Evolutionary conservation across 2,888 invertebrate genomes (phyloP).

Genomic region (Hyposoter dolosus): DNA sequence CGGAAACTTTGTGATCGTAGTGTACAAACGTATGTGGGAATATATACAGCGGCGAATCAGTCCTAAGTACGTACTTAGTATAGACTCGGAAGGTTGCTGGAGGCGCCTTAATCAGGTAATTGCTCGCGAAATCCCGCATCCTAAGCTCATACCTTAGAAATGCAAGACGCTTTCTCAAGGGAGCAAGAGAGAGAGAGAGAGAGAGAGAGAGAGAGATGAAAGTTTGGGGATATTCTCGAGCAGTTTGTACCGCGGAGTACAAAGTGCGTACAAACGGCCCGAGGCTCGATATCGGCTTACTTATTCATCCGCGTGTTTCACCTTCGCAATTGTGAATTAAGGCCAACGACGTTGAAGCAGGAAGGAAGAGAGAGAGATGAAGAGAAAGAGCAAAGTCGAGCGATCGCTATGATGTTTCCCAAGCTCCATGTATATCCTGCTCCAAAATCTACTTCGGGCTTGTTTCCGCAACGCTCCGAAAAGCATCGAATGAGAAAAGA

Average conservation of each 20-base stretch:
- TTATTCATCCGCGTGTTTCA: conserved; percentile 82
- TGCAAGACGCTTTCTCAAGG: conserved; percentile 46
- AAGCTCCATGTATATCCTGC: too few species aligned
- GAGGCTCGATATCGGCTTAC: conserved; percentile 83
- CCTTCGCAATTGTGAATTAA: conserved; percentile 73
- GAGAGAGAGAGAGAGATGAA: conserved; percentile 48
- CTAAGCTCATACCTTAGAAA: conserved; percentile 52
- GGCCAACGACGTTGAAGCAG: conserved; percentile 57
- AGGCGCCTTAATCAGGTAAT: conserved; percentile 79
- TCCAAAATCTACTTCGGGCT: conserved; percentile 26
- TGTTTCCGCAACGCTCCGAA: conserved; percentile 45
- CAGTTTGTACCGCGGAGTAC: conserved; percentile 80
- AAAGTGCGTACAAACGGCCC: conserved; percentile 81
- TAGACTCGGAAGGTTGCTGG: conserved; percentile 71
- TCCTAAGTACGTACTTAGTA: conserved; percentile 83
- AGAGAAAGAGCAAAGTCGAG: conserved; percentile 52
- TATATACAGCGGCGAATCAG: conserved; percentile 80
- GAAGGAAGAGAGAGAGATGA: conserved; percentile 57
- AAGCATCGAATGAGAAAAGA: conserved; percentile 38
- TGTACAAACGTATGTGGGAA: conserved; percentile 63
- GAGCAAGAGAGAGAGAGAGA: conserved; percentile 43
- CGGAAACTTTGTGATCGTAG: background rate
- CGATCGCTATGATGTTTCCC: conserved; percentile 32
- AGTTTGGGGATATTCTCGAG: conserved; percentile 60
- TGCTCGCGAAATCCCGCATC: conserved; percentile 82